These are phyloP conservation scores for Dolichoris vasculosae DNA, from an alignment of 1,140 invertebrate species.

Conservation along the genomic window DNA sequence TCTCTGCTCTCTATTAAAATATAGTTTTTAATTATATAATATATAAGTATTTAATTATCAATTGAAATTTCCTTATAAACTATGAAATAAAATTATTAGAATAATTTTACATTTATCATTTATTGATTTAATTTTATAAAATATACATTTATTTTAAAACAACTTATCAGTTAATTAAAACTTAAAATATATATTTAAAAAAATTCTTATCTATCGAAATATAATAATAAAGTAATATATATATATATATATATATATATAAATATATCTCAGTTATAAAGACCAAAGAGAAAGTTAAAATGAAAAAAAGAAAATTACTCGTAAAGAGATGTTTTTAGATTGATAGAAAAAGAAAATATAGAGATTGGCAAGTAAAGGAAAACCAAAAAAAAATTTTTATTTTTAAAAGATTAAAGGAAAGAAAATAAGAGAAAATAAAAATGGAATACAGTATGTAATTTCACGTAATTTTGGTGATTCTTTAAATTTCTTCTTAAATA, in stretches of 20 bases:
- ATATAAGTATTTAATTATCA: not conserved
- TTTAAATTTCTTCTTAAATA: slow-evolving; percentile 4
- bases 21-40: not conserved
- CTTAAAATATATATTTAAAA: slow-evolving; percentile 38
- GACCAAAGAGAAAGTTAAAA: slow-evolving; percentile 59
- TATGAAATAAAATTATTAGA: not conserved
- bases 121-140: not conserved
- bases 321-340: slow-evolving; percentile 21
- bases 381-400: slow-evolving; percentile 43
- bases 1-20: not conserved
- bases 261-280: slow-evolving; percentile 53
- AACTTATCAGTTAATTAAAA: slow-evolving; percentile 39
- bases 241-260: no score
- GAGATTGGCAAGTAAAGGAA: slow-evolving; percentile 47
- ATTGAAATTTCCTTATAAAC: not conserved
- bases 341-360: slow-evolving; percentile 42
- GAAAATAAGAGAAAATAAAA: slow-evolving; percentile 20
- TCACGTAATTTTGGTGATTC: slow-evolving; percentile 30
- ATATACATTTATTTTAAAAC: not conserved
- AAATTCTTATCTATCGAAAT: slow-evolving; percentile 13
- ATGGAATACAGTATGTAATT: slow-evolving; percentile 15
- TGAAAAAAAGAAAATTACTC: slow-evolving; percentile 27
- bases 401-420: slow-evolving; percentile 43
- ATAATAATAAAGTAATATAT: slow-evolving; percentile 44
- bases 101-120: not conserved